Percentiles rank a stretch among this genome's conserved stretches.
These are phyloP conservation scores for Campopleginae sp. DNA, from an alignment of 2,888 invertebrate species.

Conservation along the genomic window DNA sequence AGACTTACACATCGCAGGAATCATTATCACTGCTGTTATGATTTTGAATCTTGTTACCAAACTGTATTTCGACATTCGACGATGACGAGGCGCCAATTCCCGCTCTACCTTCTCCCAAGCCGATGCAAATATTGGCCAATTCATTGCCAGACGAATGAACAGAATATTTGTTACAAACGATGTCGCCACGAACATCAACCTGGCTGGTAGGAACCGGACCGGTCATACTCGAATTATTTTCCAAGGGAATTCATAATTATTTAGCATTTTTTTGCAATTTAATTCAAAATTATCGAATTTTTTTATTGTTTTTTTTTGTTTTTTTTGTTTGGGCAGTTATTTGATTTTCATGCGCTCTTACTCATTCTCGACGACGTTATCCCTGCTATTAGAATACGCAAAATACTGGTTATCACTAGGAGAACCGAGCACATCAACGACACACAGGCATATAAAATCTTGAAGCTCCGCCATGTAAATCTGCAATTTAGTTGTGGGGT, in stretches of 20 bases:
- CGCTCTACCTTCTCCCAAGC: conserved; percentile 85
- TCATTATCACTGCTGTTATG: conserved; percentile 84
- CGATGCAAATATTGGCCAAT: conserved; percentile 85
- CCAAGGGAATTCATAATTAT: background rate
- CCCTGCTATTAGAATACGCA: conserved; percentile 74
- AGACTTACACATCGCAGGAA: conserved; percentile 83
- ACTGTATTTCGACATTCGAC: conserved; percentile 67
- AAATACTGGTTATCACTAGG: conserved; percentile 75
- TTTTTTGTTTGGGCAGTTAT: background rate
- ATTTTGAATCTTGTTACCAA: conserved; percentile 83
- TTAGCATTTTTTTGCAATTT: background rate
- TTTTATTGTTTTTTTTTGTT: no score
- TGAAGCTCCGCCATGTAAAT: conserved; percentile 81
- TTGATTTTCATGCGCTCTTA: conserved; percentile 69
- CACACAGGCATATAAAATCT: conserved; percentile 77
- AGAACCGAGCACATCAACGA: conserved; percentile 72
- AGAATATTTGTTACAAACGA: conserved; percentile 85
- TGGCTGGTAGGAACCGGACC: conserved; percentile 75
- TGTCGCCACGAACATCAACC: conserved; percentile 86
- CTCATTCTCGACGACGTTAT: conserved; percentile 80
- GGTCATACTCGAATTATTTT: conserved; percentile 6
- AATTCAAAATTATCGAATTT: background rate
- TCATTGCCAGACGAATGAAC: conserved; percentile 85
- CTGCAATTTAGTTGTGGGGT: conserved; percentile 66
- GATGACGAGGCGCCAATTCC: conserved; percentile 80